Evolutionary conservation across 1,140 invertebrate species (phyloP).

Genomic region (Platorchestia sp.): DNA sequence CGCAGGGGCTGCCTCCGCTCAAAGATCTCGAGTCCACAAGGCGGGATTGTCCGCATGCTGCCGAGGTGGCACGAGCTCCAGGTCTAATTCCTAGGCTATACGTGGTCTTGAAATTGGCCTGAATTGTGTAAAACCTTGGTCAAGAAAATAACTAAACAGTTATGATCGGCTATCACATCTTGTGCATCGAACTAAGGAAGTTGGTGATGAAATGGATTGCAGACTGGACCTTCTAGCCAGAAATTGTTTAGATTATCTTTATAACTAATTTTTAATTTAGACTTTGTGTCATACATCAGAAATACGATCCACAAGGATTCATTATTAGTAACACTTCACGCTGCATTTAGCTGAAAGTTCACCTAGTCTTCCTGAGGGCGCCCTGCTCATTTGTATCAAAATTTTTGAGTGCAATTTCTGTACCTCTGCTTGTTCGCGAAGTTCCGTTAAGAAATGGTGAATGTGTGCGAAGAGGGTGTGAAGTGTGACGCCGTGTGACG

Average conservation of each 20-base stretch:
- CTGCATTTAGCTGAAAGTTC: not conserved
- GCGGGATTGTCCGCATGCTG: not conserved
- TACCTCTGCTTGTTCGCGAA: not conserved
- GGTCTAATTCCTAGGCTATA: not conserved
- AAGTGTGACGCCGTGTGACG: not conserved
- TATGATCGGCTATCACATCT: not conserved
- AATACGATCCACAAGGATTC: not conserved
- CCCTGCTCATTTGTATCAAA: not conserved
- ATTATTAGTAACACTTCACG: not conserved
- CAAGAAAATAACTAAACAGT: not conserved
- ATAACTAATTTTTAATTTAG: not conserved
- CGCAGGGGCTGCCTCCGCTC: slow-evolving; percentile 3
- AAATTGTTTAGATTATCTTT: not conserved
- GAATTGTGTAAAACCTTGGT: not conserved
- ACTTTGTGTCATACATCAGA: not conserved
- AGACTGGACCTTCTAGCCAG: not conserved
- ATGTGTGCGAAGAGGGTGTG: not conserved
- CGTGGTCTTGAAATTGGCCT: not conserved
- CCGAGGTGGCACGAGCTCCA: not conserved
- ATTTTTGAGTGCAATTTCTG: not conserved
- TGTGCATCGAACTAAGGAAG: not conserved
- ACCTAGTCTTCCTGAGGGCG: not conserved
- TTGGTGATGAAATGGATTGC: not conserved
- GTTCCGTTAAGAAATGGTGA: not conserved
- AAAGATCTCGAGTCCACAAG: not conserved